Percentiles rank a stretch among this genome's conserved stretches.
These are phyloP conservation scores for Apodemia mormo DNA, from an alignment of 2,888 invertebrate genomes.

Conservation along the genomic window DNA sequence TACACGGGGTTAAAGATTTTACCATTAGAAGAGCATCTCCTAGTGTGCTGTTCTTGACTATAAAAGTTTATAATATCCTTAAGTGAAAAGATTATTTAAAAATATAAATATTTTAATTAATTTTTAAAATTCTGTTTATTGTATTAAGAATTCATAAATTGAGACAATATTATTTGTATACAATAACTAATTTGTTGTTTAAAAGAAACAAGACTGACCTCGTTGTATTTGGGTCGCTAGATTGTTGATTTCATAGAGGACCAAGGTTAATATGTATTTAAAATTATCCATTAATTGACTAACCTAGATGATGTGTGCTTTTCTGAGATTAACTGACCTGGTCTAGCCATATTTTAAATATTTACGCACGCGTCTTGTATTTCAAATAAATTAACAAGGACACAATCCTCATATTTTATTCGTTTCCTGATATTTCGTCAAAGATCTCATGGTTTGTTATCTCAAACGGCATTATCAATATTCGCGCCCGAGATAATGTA, in stretches of 20 bases:
- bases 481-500: constrained; percentile 32
- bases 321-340: neutral
- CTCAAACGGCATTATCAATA: constrained; percentile 39
- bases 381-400: constrained; percentile 32
- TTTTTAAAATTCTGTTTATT: no score
- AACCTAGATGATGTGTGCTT: neutral
- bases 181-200: neutral
- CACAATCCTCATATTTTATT: constrained; percentile 34
- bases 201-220: neutral
- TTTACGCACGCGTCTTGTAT: neutral
- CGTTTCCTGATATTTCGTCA: constrained; percentile 54
- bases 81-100: no score
- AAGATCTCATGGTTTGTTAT: constrained; percentile 57
- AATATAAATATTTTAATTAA: no score
- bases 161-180: no score
- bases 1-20: no score
- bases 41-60: no score
- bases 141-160: no score
- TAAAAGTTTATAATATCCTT: no score
- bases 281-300: neutral
- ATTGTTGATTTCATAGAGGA: neutral
- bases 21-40: no score
- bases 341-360: constrained; percentile 5
- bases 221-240: neutral
- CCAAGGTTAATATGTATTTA: constrained; percentile 4